phyloP scores from a whole-genome alignment of 1,140 invertebrate species.

The Paraescarpia echinospica region DNA sequence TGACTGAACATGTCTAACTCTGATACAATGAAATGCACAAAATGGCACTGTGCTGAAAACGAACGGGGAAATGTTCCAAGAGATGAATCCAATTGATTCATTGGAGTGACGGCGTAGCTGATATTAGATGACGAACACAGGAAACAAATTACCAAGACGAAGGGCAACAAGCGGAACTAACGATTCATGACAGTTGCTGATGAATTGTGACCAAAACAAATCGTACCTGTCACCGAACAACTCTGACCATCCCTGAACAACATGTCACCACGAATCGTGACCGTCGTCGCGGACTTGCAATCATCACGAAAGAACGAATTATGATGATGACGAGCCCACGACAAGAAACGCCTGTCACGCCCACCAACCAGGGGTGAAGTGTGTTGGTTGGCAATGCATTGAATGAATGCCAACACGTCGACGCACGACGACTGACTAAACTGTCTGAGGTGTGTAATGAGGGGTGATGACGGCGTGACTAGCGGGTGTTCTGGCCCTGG shows the following conservation, averaged over 20 bases:
- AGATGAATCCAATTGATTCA: not conserved
- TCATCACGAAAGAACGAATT: not conserved
- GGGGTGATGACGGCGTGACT: not conserved
- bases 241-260: not conserved
- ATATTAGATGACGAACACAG: not conserved
- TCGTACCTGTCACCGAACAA: not conserved
- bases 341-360: not conserved
- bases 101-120: not conserved
- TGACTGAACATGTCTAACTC: not conserved
- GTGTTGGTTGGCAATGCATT: not conserved
- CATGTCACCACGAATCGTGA: not conserved
- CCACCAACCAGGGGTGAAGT: not conserved
- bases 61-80: not conserved
- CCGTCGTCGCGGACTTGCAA: not conserved
- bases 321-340: not conserved
- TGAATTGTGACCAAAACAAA: not conserved
- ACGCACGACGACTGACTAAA: not conserved
- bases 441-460: not conserved
- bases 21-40: not conserved
- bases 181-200: not conserved
- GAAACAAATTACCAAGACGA: not conserved
- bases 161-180: not conserved
- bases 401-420: not conserved
- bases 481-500: conserved; percentile 32
- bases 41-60: not conserved